A percentile compares a stretch with the other conserved stretches of the same genome.
Evolutionary conservation across 30 jellyfish, hydroid and myxozoan species (phyloP).

Genomic region (Cassiopea andromeda): DNA sequence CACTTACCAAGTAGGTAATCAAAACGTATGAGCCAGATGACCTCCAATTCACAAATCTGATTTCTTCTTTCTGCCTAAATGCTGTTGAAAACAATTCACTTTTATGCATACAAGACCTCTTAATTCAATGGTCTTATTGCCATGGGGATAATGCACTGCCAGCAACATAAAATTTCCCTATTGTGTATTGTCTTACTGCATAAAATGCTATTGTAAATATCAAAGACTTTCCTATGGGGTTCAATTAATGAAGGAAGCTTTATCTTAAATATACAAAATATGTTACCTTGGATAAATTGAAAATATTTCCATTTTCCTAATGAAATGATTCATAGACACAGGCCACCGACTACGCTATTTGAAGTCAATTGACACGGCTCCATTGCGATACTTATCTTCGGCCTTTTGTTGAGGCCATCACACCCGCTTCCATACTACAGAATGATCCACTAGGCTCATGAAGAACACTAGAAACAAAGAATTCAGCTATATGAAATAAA

Average conservation of each 20-base stretch:
- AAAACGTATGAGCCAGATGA: no score
- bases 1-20: no score
- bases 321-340: background rate
- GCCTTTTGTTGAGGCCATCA: background rate
- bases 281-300: slow-evolving; percentile 18
- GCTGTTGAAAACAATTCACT: no score
- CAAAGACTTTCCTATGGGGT: background rate
- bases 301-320: background rate
- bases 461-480: background rate
- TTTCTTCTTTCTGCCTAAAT: no score
- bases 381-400: background rate
- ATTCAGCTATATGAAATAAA: background rate
- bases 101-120: no score
- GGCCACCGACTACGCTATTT: background rate
- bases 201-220: background rate
- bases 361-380: background rate
- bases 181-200: background rate
- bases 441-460: background rate
- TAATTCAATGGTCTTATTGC: background rate
- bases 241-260: background rate
- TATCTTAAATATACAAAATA: background rate
- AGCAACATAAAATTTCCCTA: background rate
- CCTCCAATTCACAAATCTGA: no score
- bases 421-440: background rate
- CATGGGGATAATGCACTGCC: background rate